phyloP scores from a whole-genome alignment of 2,113 vertebrate species.

The Perca fluviatilis region DNA sequence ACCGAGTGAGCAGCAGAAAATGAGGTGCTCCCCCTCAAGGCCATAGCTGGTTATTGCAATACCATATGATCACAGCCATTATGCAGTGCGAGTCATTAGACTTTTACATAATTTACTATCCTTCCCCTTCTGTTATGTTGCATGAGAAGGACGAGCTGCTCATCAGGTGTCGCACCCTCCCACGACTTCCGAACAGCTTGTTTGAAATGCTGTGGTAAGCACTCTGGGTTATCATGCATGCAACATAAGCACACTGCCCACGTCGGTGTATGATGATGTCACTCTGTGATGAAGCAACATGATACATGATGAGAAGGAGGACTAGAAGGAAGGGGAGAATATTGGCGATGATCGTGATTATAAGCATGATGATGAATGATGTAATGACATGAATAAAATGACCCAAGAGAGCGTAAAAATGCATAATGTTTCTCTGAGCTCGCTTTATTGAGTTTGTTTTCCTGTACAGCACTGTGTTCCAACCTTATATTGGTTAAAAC shows the following conservation, averaged over 20 bases:
- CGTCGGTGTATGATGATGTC: constrained; percentile 7
- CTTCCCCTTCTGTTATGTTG: not conserved
- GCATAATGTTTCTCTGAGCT: not conserved
- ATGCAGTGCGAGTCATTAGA: not conserved
- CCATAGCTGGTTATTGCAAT: not conserved
- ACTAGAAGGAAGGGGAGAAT: not conserved
- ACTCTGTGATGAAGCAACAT: constrained; percentile 20
- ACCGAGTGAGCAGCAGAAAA: not conserved
- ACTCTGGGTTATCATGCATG: constrained; percentile 16
- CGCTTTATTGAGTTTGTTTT: not conserved
- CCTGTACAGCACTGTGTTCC: not conserved
- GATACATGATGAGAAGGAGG: constrained; percentile 13
- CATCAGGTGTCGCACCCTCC: constrained; percentile 12
- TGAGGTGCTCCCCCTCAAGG: constrained; percentile 11
- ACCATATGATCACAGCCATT: not conserved
- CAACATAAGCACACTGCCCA: not conserved
- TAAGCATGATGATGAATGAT: constrained; percentile 11
- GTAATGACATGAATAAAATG: constrained; percentile 12
- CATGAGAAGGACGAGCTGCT: constrained; percentile 11
- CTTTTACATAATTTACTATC: constrained; percentile 7
- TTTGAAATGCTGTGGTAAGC: constrained; percentile 1
- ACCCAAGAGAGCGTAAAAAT: not conserved
- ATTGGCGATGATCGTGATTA: constrained; percentile 3
- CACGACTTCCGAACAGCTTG: not conserved
- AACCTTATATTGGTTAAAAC: not conserved